Conservation (phyloP, 2,888 invertebrate species). For the Rhimphoctona megacephalus region DNA sequence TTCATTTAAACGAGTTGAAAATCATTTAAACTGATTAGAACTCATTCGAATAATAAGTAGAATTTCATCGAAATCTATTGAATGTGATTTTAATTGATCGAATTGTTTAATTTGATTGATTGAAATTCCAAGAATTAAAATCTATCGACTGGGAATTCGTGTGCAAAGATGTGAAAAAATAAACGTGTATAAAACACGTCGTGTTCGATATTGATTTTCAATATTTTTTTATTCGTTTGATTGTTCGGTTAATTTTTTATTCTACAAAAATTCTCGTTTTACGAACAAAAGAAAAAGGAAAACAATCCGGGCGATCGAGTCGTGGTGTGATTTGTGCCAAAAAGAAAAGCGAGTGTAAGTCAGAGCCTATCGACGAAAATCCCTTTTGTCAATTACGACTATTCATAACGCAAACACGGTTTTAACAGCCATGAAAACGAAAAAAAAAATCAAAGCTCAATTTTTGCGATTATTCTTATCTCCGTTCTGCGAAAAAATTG, state of each 20-base stretch:
- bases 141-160: neutral
- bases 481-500: neutral
- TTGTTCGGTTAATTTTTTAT: neutral
- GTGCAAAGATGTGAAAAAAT: neutral
- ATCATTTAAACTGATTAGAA: too few species aligned
- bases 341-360: neutral
- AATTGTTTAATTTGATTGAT: neutral
- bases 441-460: constrained; percentile 68
- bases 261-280: neutral
- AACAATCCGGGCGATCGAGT: constrained; percentile 1
- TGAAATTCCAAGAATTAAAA: neutral
- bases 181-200: neutral
- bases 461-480: constrained; percentile 50
- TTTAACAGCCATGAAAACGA: neutral
- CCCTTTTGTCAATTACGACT: constrained; percentile 75
- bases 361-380: constrained; percentile 57
- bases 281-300: neutral
- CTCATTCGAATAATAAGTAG: too few species aligned
- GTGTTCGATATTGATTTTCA: neutral
- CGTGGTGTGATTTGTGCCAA: neutral
- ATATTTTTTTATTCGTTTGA: neutral
- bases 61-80: neutral
- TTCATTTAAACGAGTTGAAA: neutral
- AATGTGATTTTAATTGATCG: neutral
- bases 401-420: neutral